Evolutionary conservation across 2,888 invertebrate species (phyloP).

Genomic region (Raillietiella orientalis): DNA sequence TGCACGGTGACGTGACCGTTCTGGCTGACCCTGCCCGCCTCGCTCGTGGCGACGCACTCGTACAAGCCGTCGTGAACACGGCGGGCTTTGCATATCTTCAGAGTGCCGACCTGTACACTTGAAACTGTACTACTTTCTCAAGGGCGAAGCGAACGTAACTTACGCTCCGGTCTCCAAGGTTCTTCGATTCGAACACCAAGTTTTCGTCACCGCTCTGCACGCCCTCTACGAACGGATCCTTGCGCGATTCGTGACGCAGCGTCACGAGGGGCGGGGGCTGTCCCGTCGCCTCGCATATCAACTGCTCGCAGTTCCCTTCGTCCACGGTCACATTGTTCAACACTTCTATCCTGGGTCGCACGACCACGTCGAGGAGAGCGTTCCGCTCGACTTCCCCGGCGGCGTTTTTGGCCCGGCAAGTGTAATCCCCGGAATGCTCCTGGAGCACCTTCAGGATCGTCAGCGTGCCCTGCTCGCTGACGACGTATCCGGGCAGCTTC

Average conservation of each 20-base stretch:
- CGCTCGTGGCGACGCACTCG: conserved; percentile 48
- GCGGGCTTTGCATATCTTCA: conserved; percentile 28
- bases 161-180: too few species aligned
- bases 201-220: conserved; percentile 24
- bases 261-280: conserved; percentile 39
- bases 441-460: conserved; percentile 37
- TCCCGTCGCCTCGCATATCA: conserved; percentile 33
- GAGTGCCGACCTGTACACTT: conserved; percentile 12
- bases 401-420: conserved; percentile 41
- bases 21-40: conserved; percentile 34
- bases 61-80: conserved; percentile 57
- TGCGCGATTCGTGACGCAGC: conserved; percentile 37
- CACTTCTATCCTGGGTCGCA: conserved; percentile 46
- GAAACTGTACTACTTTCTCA: too few species aligned
- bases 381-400: conserved; percentile 25
- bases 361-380: conserved; percentile 32
- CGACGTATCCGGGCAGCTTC: conserved; percentile 12
- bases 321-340: conserved; percentile 33
- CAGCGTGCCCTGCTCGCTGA: conserved; percentile 21
- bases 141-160: too few species aligned
- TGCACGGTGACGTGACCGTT: conserved; percentile 54
- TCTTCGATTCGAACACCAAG: too few species aligned
- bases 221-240: conserved; percentile 27
- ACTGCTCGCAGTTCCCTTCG: conserved; percentile 23
- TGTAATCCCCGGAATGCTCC: conserved; percentile 43